Base-by-base conservation (phyloP, 2,113 vertebrate species). In the Corythoichthys haematopterus region DNA sequence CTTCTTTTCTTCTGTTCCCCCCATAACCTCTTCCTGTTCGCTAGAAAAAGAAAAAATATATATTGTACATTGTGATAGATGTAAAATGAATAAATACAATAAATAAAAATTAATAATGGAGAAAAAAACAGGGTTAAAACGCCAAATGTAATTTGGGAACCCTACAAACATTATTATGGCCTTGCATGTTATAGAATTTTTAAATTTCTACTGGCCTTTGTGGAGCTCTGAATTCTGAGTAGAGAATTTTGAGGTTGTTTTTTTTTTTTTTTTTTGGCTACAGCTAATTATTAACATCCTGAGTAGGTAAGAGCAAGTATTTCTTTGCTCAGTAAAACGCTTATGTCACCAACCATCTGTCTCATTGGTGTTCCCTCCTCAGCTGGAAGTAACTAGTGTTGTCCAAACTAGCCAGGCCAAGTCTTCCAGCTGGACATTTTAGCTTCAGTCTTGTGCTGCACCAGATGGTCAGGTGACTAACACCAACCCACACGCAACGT, bases 391-490 rank as follows among this genome's bases (percentile, higher is more conserved):
- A 35, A 53, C 64, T 14, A 68, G 20, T 45, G 55, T 66, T 75
- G 75, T 76, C 55, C 80, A 73, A 67, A 66, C 74, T 35, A 64
- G 43, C 65, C 66, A n/a, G 56, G 80, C 76, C 64, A 28, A 72
- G 71, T 73, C 73, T 20, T 43, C 64, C 63, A 10, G 20, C 62
- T 69, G 55, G 71, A 65, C 65, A 67, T 61, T 69, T 78, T 47
- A 33, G 62, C 66, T 63, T 64, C 15, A 2, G 75, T 76, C 69
- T 72, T 55, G 47, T 74, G 70, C 64, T 28, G 71, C 73, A 68
- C 36, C 87, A 90, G 89, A 90, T 90, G 88, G 88, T 66, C 11
- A 13, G 47, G 69, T 77, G 76, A 80, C 80, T 77, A 75, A 66
- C 74, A 65, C 75, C 76, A 68, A 78, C 77, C 74, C 75, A 84